Base-by-base conservation (phyloP, 2,797 vertebrate genomes). In the Remorina albescens region DNA sequence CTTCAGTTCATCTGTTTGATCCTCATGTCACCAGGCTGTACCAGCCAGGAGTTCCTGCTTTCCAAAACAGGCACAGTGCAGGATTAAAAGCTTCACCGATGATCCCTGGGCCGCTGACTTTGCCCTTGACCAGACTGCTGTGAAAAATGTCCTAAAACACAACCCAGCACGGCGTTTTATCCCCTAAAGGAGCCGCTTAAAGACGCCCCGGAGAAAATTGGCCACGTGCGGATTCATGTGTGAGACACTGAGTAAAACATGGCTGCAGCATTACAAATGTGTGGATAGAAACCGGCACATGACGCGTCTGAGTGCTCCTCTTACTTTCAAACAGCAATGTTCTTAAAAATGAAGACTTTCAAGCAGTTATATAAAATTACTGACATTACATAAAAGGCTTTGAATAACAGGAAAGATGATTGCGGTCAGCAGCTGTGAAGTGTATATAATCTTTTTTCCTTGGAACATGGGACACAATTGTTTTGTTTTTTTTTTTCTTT, bases 11-110 rank as follows among this genome's bases (percentile, higher is more conserved):
- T 63, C 46, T 47, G 80, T 81, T 82, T 82, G 84, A 86, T 84
- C 80, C 86, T 60, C 55, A 13, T 86, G 82, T 87, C 85, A 83
- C 69, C 84, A 64, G 50, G 61, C 85, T 78, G 85, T 54, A 75
- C 79, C 83, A 71, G 86, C 82, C 82, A 58, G 76, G 58, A 84
- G 83, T 76, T 88, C 74, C 83, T 63, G 82, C 79, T 78, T 78
- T 88, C 88, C 84, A 86, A 84, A 90, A 83, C 30, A 61, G 79
- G 89, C 79, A 79, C 84, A 75, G 76, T 41, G 81, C 53, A 34
- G 89, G 90, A 92, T 92, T 92, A 89, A 84, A 78, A 88, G 86
- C 89, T 84, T 72, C 74, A 3, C 83, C 19, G 82, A 89, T 87
- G 83, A 91, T 88, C 83, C 77, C 67, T 26, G 53, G 79, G 70